phyloP scores from a whole-genome alignment of 2,113 vertebrate genomes.

The Pseudorectes ferrugineus region DNA sequence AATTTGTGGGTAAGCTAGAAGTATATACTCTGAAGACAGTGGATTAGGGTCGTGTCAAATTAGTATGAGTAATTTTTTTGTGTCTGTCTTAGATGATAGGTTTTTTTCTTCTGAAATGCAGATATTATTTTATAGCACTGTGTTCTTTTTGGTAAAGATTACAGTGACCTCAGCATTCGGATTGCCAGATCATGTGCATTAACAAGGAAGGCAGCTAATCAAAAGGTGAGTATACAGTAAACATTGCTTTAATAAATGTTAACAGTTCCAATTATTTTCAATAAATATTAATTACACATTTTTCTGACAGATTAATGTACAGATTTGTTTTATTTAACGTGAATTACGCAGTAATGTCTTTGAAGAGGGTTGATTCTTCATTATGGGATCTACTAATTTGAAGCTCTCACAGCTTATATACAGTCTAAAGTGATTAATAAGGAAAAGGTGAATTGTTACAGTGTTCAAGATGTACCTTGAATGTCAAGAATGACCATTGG shows the following conservation, averaged over 20 bases:
- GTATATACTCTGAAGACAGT: neutral
- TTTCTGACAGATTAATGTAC: neutral
- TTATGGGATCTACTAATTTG: neutral
- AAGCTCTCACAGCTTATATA: neutral
- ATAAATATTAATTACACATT: neutral
- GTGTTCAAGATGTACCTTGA: neutral
- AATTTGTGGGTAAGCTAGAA: neutral
- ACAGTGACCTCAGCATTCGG: slow-evolving; percentile 68
- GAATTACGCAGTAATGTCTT: neutral
- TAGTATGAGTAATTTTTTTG: neutral
- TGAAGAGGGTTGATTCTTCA: neutral
- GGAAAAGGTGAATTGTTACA: neutral
- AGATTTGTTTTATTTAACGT: neutral
- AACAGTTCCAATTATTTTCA: neutral
- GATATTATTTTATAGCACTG: neutral
- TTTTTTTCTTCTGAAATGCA: neutral
- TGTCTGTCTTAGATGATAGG: neutral
- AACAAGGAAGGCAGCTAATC: neutral
- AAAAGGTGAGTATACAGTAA: slow-evolving; percentile 30
- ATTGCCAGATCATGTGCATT: slow-evolving; percentile 78
- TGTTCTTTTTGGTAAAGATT: slow-evolving; percentile 60
- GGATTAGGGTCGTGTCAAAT: neutral
- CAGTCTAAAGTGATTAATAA: neutral
- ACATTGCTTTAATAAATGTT: neutral
- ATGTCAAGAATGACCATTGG: neutral